phyloP scores from a whole-genome alignment of 64 coral and sea anemone species.

The Cladopsammia gracilis region DNA sequence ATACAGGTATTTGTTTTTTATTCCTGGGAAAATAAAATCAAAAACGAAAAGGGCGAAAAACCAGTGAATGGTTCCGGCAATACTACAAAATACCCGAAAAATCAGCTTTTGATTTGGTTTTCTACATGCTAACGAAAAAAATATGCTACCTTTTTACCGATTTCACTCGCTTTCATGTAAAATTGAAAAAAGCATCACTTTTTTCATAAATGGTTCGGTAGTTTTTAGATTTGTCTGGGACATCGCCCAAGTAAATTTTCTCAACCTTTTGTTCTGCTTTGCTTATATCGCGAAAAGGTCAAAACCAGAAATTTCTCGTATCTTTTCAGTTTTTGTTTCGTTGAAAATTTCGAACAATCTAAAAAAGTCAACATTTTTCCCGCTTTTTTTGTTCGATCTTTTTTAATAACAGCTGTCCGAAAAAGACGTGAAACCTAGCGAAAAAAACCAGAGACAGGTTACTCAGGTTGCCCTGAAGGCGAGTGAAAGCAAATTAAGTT shows the following conservation, averaged over 20 bases:
- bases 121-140: not conserved
- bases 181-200: not conserved
- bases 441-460: too few relatives aligned
- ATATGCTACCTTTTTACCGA: too few relatives aligned
- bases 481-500: too few relatives aligned
- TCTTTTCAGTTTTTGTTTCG: not conserved
- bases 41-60: too few relatives aligned
- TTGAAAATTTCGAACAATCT: not conserved
- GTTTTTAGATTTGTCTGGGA: too few relatives aligned
- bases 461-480: too few relatives aligned
- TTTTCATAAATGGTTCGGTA: too few relatives aligned
- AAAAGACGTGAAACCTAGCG: not conserved
- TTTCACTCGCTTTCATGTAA: not conserved
- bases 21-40: too few relatives aligned
- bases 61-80: slow-evolving; percentile 1
- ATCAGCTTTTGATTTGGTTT: not conserved
- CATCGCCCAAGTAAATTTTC: not conserved
- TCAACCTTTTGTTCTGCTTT: not conserved
- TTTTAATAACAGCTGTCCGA: not conserved
- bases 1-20: too few relatives aligned
- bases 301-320: slow-evolving; percentile 24
- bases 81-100: not conserved
- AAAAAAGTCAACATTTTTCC: not conserved
- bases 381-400: not conserved
- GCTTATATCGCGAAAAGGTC: slow-evolving; percentile 2